Base-by-base conservation (phyloP, 2,797 vertebrate genomes). In the Acridotheres tristis region DNA sequence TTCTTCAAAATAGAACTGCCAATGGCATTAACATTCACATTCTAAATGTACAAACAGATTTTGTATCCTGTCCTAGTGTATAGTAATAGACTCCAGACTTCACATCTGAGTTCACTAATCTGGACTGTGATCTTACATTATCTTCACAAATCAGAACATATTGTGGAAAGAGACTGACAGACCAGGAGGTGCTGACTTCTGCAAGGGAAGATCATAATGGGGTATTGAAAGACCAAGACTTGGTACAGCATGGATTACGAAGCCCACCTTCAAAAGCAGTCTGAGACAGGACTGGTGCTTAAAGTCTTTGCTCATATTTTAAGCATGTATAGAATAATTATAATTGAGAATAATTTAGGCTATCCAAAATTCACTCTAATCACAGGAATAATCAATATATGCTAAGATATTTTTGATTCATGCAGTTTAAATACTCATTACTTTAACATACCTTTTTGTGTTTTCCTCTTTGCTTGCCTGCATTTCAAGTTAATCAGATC, bases 101-200 rank as follows among this genome's bases (percentile, higher is more conserved):
- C 75, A 84, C 55, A 81, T 84, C 68, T 88, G 79, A 92, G 53
- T 93, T 89, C 47, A 27, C 22, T 93, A 76, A 86, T 81, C n/a
- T 9, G 1, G 55, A 23, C 66, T 42, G 29, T 86, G 83, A 90
- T 94, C 36, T 78, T 84, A 10, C 2, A 34, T 32, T 86, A 36
- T 76, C 57, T 67, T 78, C 63, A 53, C 3, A 47, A 79, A 50
- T 84, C 69, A 55, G 48, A 86, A 45, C 25, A n/a, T 72, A 66
- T 8, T 66, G 43, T 54, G 34, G 51, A 58, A 65, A 69, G 40
- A 55, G 16, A 27, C 42, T 65, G 68, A 53, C 30, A 84, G 66
- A 71, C 27, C 10, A 58, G 34, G 18, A 65, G 23, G 55, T 21
- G 12, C n/a, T 62, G 55, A 63, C 17, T 78, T 86, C 38, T 66